Percentiles rank a stretch among this genome's conserved stretches.
Evolutionary conservation across 1,140 invertebrate species (phyloP).

Genomic region (Plectus sambesii): DNA sequence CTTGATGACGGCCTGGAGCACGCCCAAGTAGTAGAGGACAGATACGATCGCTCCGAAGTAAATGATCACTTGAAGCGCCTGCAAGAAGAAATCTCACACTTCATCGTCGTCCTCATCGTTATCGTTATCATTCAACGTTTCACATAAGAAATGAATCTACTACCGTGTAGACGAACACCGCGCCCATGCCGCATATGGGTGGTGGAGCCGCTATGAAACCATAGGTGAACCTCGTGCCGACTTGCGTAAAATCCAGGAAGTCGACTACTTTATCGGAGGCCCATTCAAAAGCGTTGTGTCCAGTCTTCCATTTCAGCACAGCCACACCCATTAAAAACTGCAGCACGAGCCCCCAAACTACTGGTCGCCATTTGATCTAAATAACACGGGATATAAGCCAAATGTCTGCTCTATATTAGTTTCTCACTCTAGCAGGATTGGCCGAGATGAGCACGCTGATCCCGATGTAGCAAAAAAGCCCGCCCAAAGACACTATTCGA

Average conservation of each 20-base stretch:
- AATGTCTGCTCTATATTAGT: too few species aligned
- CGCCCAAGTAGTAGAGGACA: conserved; percentile 72
- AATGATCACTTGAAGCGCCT: conserved; percentile 58
- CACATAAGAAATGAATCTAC: conserved; percentile 36
- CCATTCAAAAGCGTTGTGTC: conserved; percentile 66
- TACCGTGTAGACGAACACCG: conserved; percentile 56
- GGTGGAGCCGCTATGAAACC: conserved; percentile 51
- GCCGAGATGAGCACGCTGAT: too few species aligned
- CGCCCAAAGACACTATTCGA: too few species aligned
- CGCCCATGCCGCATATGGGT: conserved; percentile 57
- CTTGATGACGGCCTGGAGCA: conserved; percentile 67
- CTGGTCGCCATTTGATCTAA: conserved; percentile 47
- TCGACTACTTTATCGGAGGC: conserved; percentile 60
- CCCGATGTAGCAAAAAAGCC: too few species aligned
- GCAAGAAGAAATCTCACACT: not conserved
- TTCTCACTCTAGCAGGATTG: too few species aligned
- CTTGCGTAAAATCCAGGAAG: conserved; percentile 64
- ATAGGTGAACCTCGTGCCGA: conserved; percentile 71
- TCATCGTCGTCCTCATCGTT: not conserved
- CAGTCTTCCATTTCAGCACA: conserved; percentile 68
- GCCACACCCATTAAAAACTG: conserved; percentile 74
- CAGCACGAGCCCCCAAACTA: conserved; percentile 63
- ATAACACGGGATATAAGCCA: too few species aligned
- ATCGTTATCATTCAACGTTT: not conserved
- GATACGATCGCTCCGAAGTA: conserved; percentile 78